A percentile compares a stretch with the other conserved stretches of the same genome.
phyloP scores from a whole-genome alignment of 2,113 vertebrate species.

The Chlamydotis undulata region DNA sequence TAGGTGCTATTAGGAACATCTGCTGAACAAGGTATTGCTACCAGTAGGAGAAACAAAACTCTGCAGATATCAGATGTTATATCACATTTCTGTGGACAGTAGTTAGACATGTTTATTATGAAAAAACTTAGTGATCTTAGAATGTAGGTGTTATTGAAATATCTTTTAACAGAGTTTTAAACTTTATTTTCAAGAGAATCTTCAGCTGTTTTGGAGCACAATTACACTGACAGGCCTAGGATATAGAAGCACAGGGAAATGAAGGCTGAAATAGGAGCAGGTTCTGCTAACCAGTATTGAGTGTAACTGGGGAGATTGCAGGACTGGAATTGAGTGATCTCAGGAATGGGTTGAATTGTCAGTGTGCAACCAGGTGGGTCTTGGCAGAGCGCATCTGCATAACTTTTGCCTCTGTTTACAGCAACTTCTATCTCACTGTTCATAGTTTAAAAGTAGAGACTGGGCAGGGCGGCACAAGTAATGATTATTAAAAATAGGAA shows the following conservation, averaged over 20 bases:
- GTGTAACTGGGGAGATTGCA: neutral
- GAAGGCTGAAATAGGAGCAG: neutral
- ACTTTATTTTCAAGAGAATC: neutral
- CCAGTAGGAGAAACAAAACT: neutral
- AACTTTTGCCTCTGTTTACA: neutral
- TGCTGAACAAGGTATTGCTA: neutral
- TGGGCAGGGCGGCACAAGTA: neutral
- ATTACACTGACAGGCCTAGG: neutral
- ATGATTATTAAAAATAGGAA: neutral
- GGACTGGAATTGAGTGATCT: neutral
- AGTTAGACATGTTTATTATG: neutral
- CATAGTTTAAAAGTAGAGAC: fast-evolving
- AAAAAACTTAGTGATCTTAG: neutral
- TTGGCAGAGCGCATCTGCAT: neutral
- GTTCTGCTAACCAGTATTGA: neutral
- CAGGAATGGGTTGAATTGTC: neutral
- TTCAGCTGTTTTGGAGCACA: neutral
- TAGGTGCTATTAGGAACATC: neutral
- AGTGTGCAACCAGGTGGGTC: neutral
- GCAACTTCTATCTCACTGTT: neutral
- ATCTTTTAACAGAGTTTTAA: neutral
- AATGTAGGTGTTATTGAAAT: neutral
- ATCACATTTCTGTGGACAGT: neutral
- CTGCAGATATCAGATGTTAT: neutral
- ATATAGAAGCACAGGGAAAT: neutral